These are phyloP conservation scores for Leptopilina clavipes DNA, from an alignment of 1,140 invertebrate species.

Conservation along the genomic window DNA sequence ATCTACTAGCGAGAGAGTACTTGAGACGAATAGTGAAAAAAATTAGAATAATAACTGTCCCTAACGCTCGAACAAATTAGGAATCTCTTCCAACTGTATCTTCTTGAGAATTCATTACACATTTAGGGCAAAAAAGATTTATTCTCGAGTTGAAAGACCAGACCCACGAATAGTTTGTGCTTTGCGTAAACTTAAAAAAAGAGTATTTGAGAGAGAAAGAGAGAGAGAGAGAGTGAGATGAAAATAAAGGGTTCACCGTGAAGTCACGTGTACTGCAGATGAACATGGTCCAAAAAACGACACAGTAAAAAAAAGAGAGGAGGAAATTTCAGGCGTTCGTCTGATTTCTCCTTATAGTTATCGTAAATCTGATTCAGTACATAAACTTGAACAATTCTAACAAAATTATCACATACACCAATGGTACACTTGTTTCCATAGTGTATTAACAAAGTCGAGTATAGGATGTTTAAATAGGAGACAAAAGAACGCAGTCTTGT, in stretches of 20 bases:
- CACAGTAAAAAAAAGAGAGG: slow-evolving; percentile 4
- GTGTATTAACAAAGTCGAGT: slow-evolving; percentile 34
- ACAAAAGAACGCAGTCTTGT: slow-evolving; percentile 50
- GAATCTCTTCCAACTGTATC: slow-evolving; percentile 11
- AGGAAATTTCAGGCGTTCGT: slow-evolving; percentile 40
- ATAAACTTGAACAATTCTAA: slow-evolving; percentile 59
- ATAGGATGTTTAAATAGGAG: slow-evolving; percentile 59
- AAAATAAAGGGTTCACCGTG: slow-evolving; percentile 29
- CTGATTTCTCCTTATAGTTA: too few species aligned
- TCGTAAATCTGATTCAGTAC: too few species aligned
- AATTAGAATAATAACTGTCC: background rate
- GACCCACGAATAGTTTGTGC: slow-evolving; percentile 31
- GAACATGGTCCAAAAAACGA: slow-evolving; percentile 38
- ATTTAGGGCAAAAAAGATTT: slow-evolving; percentile 14
- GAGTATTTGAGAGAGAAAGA: too few species aligned
- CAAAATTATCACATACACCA: slow-evolving; percentile 47
- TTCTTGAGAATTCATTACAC: slow-evolving; percentile 32
- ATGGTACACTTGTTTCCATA: slow-evolving; percentile 44
- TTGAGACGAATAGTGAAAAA: background rate
- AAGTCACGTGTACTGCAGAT: slow-evolving; percentile 53
- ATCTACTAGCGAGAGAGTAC: background rate
- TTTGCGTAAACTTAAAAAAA: slow-evolving; percentile 33
- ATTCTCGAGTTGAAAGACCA: slow-evolving; percentile 25
- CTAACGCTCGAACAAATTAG: background rate
- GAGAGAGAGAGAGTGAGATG: background rate